Conservation (phyloP, 2,797 vertebrate species). For the Argyrosomus regius region DNA sequence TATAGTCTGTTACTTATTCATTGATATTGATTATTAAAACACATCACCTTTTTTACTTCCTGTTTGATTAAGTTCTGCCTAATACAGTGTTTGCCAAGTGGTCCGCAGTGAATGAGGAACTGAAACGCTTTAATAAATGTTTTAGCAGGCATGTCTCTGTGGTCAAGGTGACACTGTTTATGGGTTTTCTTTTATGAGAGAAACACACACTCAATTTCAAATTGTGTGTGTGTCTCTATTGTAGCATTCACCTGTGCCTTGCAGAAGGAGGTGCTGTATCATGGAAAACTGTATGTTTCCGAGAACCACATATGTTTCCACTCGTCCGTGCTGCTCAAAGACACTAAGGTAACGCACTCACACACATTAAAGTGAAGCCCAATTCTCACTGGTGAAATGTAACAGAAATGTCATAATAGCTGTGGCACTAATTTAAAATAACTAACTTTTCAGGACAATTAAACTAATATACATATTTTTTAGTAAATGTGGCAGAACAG, state of each 20-base stretch:
- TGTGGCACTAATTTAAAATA: neutral
- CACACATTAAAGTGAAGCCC: too few relatives aligned
- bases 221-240: slow-evolving; percentile 11
- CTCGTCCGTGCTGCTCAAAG: slow-evolving; percentile 88
- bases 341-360: slow-evolving; percentile 85
- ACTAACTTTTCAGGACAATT: neutral
- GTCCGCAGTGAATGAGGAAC: slow-evolving; percentile 9
- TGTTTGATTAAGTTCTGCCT: slow-evolving; percentile 33
- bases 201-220: neutral
- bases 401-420: neutral
- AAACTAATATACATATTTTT: neutral
- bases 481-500: neutral
- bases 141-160: slow-evolving; percentile 10
- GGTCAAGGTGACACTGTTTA: slow-evolving; percentile 13
- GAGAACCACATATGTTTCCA: slow-evolving; percentile 86
- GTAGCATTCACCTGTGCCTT: slow-evolving; percentile 88
- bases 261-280: slow-evolving; percentile 89
- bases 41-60: slow-evolving; percentile 2
- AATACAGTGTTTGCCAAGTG: slow-evolving; percentile 19
- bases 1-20: slow-evolving; percentile 38
- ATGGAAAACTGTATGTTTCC: slow-evolving; percentile 88
- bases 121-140: slow-evolving; percentile 31
- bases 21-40: slow-evolving; percentile 52
- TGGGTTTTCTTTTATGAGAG: neutral
- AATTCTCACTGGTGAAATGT: neutral